Evolutionary conservation across 2,113 vertebrate species (phyloP).

Genomic region (Irena cyanogastra): DNA sequence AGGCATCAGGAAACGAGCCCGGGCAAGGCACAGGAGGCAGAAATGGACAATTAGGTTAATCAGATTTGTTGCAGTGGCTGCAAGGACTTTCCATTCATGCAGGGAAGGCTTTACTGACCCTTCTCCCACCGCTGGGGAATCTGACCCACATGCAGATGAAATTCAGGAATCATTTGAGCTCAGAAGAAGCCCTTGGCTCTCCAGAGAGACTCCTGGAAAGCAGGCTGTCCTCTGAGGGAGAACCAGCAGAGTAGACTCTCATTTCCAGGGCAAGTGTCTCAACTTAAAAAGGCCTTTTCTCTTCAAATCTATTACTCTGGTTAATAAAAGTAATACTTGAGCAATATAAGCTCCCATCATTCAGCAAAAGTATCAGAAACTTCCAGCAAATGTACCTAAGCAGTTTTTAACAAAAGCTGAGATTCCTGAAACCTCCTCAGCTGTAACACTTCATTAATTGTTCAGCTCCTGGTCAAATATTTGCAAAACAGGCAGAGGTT

Average conservation of each 20-base stretch:
- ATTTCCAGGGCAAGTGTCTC: background rate
- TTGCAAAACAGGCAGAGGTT: background rate
- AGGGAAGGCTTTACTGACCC: background rate
- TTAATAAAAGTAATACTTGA: background rate
- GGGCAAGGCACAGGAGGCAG: background rate
- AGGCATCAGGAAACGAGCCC: background rate
- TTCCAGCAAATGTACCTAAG: background rate
- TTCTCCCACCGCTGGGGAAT: background rate
- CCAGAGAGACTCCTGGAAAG: background rate
- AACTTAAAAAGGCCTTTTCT: background rate
- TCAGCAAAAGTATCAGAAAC: background rate
- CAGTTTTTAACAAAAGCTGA: background rate
- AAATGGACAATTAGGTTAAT: background rate
- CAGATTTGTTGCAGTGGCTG: conserved; percentile 12
- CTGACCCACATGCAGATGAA: background rate
- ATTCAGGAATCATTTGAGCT: background rate
- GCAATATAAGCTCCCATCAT: background rate
- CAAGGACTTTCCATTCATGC: background rate
- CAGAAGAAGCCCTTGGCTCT: background rate
- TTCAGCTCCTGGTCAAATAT: background rate
- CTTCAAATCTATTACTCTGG: background rate
- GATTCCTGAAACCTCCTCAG: background rate
- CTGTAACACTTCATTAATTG: background rate
- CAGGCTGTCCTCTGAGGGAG: background rate
- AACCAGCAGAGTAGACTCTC: background rate